Evolutionary conservation across 2,888 invertebrate species (phyloP).

Genomic region (Drosophila planitibia): DNA sequence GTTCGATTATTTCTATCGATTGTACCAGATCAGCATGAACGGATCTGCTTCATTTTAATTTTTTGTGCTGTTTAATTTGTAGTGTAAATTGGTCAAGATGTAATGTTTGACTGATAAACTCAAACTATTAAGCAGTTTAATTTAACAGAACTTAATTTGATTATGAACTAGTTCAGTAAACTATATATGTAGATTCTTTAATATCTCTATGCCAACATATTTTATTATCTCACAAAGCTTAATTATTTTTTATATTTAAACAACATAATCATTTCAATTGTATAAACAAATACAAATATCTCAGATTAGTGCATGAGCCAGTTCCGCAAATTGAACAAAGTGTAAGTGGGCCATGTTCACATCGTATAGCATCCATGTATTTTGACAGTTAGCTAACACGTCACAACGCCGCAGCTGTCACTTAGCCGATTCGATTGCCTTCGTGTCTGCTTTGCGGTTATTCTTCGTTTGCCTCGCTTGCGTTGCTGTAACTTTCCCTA

Average conservation of each 20-base stretch:
- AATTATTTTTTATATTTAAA: neutral
- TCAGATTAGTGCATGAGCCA: neutral
- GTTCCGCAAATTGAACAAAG: constrained; percentile 6
- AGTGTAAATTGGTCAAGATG: neutral
- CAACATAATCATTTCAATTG: neutral
- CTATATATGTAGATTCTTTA: neutral
- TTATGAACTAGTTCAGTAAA: neutral
- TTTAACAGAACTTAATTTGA: neutral
- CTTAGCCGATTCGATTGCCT: constrained; percentile 61
- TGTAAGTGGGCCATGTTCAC: constrained; percentile 5
- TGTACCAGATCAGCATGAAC: neutral
- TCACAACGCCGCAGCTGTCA: constrained; percentile 70
- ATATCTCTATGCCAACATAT: neutral
- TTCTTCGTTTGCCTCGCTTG: constrained; percentile 53
- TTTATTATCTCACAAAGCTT: neutral
- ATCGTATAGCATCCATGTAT: constrained; percentile 38
- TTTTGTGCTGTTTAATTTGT: neutral
- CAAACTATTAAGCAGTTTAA: neutral
- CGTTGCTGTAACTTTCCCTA: constrained; percentile 59
- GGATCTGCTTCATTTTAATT: neutral
- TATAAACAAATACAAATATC: neutral
- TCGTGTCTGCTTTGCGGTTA: constrained; percentile 73
- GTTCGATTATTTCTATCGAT: constrained; percentile 35
- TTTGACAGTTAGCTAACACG: constrained; percentile 77
- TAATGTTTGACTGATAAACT: neutral